Evolutionary conservation across 2,888 invertebrate genomes (phyloP), one percentile per base, ranked within the genome.

Genomic region (Hirtodrosophila duncani): DNA sequence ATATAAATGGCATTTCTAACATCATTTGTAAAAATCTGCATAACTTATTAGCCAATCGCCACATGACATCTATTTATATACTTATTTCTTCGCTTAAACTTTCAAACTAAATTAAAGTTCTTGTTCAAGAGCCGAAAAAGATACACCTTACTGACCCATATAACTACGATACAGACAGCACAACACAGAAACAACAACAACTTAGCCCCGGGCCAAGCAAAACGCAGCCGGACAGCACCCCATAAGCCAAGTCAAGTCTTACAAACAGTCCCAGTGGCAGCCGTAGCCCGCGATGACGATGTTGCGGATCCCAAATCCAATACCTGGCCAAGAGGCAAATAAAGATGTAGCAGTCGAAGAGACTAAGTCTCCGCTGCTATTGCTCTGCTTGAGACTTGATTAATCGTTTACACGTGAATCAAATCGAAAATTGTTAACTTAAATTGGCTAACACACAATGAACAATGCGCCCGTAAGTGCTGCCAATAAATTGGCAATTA

Each of bases 71-170:
- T 71, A 49, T 56, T 52, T 61, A 57, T 57, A 46, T 66, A 71
- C 65, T 72, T 69, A 62, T 68, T 72, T n/a, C n/a, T 77, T 72
- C 29, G 61, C 66, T 56, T 60, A 41, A 67, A 60, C 67, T 75
- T 70, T 71, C 65, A 48, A 65, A 61, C 53, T 49, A 26, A 63
- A 57, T 57, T 51, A 38, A 44, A 43, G 49, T 55, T 59, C 39
- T 55, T 49, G 38, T 7, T 20, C 37, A 30, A 30, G 16, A 21
- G 26, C 45, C 53, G 24, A 67, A 60, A 59, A 57, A 71, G 55
- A 60, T 59, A 60, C 77, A 72, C 72, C 71, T 71, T 75, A 75
- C 77, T 75, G 77, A 77, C 72, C 72, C 69, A 77, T 77, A 57
- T 68, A 63, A 33, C 55, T 30, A 49, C 61, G 55, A 46, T 45